These are phyloP conservation scores for Andrena marginata DNA, from an alignment of 2,888 invertebrate species.

Conservation along the genomic window DNA sequence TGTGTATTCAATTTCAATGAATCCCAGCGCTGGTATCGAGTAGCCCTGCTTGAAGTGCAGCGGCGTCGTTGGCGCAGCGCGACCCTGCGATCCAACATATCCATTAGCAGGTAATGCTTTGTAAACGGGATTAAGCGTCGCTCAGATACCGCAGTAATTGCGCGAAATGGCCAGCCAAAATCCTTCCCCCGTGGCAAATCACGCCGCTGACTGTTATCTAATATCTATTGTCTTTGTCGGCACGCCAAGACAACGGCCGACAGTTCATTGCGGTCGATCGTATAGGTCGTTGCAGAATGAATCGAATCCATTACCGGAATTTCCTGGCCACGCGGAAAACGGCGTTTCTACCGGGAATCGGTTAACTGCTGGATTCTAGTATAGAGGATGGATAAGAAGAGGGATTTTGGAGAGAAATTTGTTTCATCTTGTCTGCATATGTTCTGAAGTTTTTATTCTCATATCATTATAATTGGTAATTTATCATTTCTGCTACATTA, in stretches of 20 bases:
- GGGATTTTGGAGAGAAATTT: too few species aligned
- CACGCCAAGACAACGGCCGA: conserved; percentile 25
- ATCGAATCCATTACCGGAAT: neutral
- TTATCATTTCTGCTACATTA: too few species aligned
- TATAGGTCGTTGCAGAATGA: neutral
- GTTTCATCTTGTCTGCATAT: too few species aligned
- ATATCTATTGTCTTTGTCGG: conserved; percentile 56
- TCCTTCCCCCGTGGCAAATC: conserved; percentile 68
- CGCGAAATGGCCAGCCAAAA: conserved; percentile 67
- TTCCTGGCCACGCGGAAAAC: neutral
- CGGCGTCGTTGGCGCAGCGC: conserved; percentile 25
- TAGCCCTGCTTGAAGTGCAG: conserved; percentile 27
- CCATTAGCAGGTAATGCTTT: conserved; percentile 79
- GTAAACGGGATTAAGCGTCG: conserved; percentile 77
- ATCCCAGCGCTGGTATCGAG: conserved; percentile 31
- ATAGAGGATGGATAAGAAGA: too few species aligned
- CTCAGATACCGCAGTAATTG: conserved; percentile 76
- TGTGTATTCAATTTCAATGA: conserved; percentile 55
- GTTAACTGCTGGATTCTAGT: too few species aligned
- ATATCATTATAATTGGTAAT: too few species aligned
- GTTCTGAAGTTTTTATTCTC: too few species aligned
- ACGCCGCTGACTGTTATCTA: conserved; percentile 54
- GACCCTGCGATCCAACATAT: conserved; percentile 59
- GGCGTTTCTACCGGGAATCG: neutral
- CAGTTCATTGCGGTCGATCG: conserved; percentile 7